phyloP scores from a whole-genome alignment of 2,888 invertebrate species.

The Xanthorhoe spadicearia region DNA sequence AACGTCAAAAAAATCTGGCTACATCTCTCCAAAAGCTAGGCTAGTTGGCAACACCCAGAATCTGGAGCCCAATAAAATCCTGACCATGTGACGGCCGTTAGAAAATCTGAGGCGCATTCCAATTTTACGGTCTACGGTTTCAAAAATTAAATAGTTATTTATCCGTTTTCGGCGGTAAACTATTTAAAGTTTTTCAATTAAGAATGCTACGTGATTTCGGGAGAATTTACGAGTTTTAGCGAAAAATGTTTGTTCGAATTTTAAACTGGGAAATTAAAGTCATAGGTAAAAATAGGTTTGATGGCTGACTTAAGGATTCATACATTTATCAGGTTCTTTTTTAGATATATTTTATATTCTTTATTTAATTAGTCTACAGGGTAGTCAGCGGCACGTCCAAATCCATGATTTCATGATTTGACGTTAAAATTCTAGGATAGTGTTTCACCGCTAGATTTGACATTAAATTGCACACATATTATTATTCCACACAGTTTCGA shows the following conservation, averaged over 20 bases:
- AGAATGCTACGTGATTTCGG: not conserved
- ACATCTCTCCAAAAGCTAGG: slow-evolving; percentile 2
- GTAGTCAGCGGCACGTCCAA: too few species aligned
- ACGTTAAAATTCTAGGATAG: too few species aligned
- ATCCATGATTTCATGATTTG: too few species aligned
- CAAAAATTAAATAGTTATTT: slow-evolving; percentile 54
- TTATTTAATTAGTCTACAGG: too few species aligned
- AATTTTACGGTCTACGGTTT: slow-evolving; percentile 59
- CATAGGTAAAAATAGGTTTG: too few species aligned
- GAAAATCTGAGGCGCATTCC: slow-evolving; percentile 49
- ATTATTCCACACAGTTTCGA: slow-evolving; percentile 31
- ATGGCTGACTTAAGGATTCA: too few species aligned
- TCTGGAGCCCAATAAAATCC: slow-evolving; percentile 56
- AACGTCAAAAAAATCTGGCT: too few species aligned
- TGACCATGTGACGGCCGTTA: slow-evolving; percentile 49
- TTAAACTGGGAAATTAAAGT: not conserved
- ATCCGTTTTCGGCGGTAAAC: slow-evolving; percentile 20
- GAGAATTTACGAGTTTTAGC: not conserved
- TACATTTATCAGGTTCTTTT: too few species aligned
- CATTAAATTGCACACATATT: not conserved
- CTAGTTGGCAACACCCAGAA: slow-evolving; percentile 46
- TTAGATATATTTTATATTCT: too few species aligned
- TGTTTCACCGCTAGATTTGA: too few species aligned
- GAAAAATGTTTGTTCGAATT: not conserved
- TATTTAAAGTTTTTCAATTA: not conserved